phyloP scores from a whole-genome alignment of 2,113 vertebrate genomes.

The Oreocharis arfaki region DNA sequence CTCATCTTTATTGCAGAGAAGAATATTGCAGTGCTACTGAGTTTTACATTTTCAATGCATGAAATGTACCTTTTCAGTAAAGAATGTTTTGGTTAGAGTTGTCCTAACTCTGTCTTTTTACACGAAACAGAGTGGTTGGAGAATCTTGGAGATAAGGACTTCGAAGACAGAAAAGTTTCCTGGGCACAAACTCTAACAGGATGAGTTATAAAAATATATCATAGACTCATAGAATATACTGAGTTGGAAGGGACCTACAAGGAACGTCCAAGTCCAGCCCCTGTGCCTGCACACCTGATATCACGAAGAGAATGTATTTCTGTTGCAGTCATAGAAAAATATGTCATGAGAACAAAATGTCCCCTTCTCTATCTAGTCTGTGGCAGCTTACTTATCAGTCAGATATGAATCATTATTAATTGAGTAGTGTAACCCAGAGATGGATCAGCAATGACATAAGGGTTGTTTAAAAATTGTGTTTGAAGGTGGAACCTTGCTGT shows the following conservation, averaged over 20 bases:
- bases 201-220: neutral
- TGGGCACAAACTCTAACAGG: neutral
- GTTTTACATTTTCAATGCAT: neutral
- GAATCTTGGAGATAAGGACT: neutral
- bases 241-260: neutral
- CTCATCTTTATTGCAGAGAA: neutral
- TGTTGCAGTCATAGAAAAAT: neutral
- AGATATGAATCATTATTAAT: neutral
- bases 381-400: neutral
- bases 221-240: neutral
- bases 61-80: neutral
- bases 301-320: neutral
- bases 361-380: neutral
- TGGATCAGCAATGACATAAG: neutral
- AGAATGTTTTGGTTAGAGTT: neutral
- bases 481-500: neutral
- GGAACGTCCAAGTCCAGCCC: neutral
- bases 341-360: neutral
- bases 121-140: neutral
- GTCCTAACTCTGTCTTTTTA: neutral
- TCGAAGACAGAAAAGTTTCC: neutral
- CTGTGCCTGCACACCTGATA: neutral
- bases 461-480: neutral
- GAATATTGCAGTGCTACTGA: neutral
- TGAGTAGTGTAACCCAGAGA: neutral